Percentiles rank a stretch among this genome's conserved stretches.
Conservation (phyloP, 2,797 vertebrate genomes). For the Sebastes oblongus region DNA sequence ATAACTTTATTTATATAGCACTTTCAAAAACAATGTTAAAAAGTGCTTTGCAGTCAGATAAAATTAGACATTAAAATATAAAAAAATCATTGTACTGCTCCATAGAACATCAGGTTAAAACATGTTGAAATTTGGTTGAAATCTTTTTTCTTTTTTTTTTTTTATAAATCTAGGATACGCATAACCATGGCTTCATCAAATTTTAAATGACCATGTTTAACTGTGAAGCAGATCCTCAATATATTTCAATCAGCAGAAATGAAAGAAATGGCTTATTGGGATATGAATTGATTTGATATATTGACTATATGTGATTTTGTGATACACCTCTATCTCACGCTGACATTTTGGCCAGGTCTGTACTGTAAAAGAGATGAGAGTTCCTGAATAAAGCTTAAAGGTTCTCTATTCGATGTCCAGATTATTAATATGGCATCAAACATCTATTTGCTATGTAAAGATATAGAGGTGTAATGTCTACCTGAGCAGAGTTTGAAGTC, state of each 20-base stretch:
- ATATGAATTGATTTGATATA: background rate
- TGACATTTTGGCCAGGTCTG: background rate
- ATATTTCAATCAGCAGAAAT: background rate
- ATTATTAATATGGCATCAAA: no score
- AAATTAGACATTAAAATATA: background rate
- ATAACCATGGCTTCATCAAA: background rate
- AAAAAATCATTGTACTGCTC: background rate
- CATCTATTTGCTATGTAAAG: no score
- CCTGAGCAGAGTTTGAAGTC: no score
- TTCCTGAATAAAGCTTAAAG: no score
- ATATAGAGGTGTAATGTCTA: no score
- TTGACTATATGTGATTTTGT: background rate
- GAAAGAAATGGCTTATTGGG: background rate
- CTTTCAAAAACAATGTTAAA: background rate
- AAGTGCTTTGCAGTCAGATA: background rate
- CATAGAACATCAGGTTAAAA: background rate
- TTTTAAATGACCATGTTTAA: background rate
- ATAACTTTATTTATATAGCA: background rate
- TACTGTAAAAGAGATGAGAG: background rate
- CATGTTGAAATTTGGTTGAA: background rate
- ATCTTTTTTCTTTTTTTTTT: background rate
- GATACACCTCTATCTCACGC: background rate
- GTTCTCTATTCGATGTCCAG: no score
- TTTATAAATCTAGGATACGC: background rate
- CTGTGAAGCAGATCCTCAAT: background rate